Evolutionary conservation across 2,797 vertebrate genomes (phyloP), one percentile per base, ranked within the genome.

Genomic region (Australoheros facetus): DNA sequence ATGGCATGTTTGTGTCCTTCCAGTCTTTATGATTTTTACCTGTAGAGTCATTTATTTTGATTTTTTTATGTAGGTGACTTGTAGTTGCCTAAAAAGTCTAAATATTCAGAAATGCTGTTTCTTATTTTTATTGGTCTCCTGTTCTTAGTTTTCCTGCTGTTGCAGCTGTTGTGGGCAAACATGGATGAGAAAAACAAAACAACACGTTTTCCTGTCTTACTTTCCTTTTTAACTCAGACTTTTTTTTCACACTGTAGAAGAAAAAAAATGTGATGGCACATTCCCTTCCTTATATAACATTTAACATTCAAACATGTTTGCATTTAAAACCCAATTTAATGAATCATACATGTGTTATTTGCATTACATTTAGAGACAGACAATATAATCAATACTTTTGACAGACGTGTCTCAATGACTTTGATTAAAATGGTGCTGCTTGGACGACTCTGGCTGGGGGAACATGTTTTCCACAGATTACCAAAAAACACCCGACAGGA

Each of bases 101-200:
- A 56, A 56, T 75, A 32, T 56, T 17, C 5, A 58, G 17, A n/a
- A 5, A 2, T 19, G 30, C 48, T 62, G 77, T 54, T 56, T 64
- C 23, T 48, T 16, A 13, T 75, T 7, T 54, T 30, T 76, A 77
- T 59, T 58, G 57, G 26, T 54, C 26, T 74, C 5, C 7, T 73
- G 8, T 79, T 84, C 17, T 66, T 48, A 19, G 55, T 79, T 76
- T 9, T 70, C 74, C 75, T 21, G 48, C 19, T 21, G 10, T 64
- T 81, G 70, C 71, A 30, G n/a, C 66, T 45, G 28, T 62, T 48
- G 64, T 55, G 62, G 77, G 58, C 54, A 53, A 57, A 76, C 23
- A 26, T 58, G 19, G 14, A 56, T 30, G 23, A 51, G 34, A 70
- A 77, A 81, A 75, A 56, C 55, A 87, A 77, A 77, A 73, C 32